Conservation (phyloP, 2,888 invertebrate species). For the Tipula lateralis region DNA sequence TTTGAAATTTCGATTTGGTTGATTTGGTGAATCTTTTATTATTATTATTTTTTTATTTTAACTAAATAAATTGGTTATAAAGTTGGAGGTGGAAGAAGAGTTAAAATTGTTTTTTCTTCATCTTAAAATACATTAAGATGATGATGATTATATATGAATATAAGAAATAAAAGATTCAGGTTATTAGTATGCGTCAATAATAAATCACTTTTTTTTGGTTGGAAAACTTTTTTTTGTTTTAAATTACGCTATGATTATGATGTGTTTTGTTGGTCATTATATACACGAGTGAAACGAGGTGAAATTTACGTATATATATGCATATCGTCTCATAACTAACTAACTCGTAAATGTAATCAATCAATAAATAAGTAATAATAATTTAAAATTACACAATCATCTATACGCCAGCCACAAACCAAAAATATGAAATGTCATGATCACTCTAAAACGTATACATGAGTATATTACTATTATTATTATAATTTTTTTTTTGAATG, state of each 20-base stretch:
- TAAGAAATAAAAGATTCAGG: slow-evolving; percentile 3
- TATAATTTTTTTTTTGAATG: background rate
- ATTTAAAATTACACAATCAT: slow-evolving; percentile 11
- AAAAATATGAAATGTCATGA: background rate
- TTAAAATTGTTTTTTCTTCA: background rate
- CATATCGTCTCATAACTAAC: background rate
- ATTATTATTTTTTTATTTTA: background rate
- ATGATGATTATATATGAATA: slow-evolving; percentile 25
- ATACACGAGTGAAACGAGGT: background rate
- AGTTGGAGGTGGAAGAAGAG: slow-evolving; percentile 28
- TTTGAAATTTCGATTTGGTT: slow-evolving; percentile 27
- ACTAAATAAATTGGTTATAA: slow-evolving; percentile 25
- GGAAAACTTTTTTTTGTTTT: background rate
- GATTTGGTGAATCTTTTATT: slow-evolving; percentile 28
- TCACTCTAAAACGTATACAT: background rate
- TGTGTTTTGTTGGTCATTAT: slow-evolving; percentile 11
- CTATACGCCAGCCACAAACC: background rate
- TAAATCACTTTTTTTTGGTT: slow-evolving; percentile 14
- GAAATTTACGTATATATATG: background rate
- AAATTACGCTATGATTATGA: slow-evolving; percentile 11
- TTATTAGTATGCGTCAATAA: slow-evolving; percentile 29
- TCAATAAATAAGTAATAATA: slow-evolving; percentile 14
- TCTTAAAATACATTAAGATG: slow-evolving; percentile 24
- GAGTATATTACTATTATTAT: too few species aligned
- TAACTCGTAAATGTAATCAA: background rate